Percentiles rank a stretch among this genome's conserved stretches.
Evolutionary conservation across 2,888 invertebrate species (phyloP).

Genomic region (Mesorhabditis belari): DNA sequence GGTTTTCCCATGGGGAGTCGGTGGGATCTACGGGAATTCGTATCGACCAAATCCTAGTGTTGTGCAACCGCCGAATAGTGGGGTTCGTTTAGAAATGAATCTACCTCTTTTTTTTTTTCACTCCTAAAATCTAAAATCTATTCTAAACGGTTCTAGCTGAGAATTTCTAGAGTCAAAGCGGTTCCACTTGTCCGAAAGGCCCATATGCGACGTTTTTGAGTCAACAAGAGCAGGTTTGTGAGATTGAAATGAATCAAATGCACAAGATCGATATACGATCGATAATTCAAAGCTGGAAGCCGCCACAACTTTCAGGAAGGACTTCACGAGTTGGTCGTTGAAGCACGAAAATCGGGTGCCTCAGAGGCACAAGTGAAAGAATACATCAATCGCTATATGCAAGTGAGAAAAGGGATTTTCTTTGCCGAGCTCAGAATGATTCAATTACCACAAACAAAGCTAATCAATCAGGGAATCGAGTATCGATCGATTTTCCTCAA

Average conservation of each 20-base stretch:
- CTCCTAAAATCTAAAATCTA: too few relatives aligned
- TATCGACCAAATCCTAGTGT: not conserved
- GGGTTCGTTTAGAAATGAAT: too few relatives aligned
- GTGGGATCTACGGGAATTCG: not conserved
- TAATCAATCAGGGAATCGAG: too few relatives aligned
- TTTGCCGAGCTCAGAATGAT: too few relatives aligned
- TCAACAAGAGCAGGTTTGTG: slow-evolving; percentile 11
- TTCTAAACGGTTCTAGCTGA: too few relatives aligned
- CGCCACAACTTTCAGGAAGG: slow-evolving; percentile 12
- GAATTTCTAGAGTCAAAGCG: not conserved
- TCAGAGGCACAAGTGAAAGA: slow-evolving; percentile 12
- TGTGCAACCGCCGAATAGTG: too few relatives aligned
- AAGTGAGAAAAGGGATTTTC: too few relatives aligned
- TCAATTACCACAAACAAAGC: too few relatives aligned
- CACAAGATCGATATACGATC: not conserved
- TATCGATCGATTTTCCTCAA: too few relatives aligned
- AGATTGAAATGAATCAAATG: not conserved
- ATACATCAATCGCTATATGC: slow-evolving; percentile 17
- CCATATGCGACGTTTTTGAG: slow-evolving; percentile 15
- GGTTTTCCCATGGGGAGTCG: not conserved
- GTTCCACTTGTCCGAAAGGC: slow-evolving; percentile 11
- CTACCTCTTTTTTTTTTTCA: too few relatives aligned
- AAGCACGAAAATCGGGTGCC: slow-evolving; percentile 21
- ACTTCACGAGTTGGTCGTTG: slow-evolving; percentile 21
- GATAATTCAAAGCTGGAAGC: not conserved